A percentile compares a stretch with the other conserved stretches of the same genome.
phyloP scores from a whole-genome alignment of 2,797 vertebrate species.

The Anguilla pacifica region DNA sequence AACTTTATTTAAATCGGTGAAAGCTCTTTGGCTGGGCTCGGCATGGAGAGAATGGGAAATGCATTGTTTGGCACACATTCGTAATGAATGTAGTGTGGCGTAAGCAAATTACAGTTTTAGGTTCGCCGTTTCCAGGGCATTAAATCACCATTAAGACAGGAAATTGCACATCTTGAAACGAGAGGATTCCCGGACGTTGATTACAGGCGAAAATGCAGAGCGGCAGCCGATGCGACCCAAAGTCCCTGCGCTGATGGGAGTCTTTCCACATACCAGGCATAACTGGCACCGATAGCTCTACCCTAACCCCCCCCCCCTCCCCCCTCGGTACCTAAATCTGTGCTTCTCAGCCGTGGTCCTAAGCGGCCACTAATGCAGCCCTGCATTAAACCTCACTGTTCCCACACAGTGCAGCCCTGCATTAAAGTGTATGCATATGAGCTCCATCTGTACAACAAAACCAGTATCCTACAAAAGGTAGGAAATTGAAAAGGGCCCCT shows the following conservation, averaged over 20 bases:
- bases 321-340: not conserved
- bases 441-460: not conserved
- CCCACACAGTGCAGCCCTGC: not conserved
- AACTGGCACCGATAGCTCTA: not conserved
- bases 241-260: conserved; percentile 9
- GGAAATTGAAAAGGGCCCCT: no score
- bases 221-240: conserved; percentile 37
- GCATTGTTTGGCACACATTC: conserved; percentile 65
- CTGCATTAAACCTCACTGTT: not conserved
- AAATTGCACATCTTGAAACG: conserved; percentile 64
- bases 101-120: conserved; percentile 65
- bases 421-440: not conserved
- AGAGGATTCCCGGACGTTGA: conserved; percentile 59
- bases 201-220: conserved; percentile 49
- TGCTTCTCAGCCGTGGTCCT: not conserved
- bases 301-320: not conserved
- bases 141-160: conserved; percentile 67
- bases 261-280: not conserved
- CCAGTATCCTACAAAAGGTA: no score
- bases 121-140: conserved; percentile 66
- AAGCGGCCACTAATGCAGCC: not conserved
- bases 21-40: conserved; percentile 41
- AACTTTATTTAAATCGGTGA: conserved; percentile 48
- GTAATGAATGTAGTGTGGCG: conserved; percentile 66
- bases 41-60: conserved; percentile 40